A percentile compares a stretch with the other conserved stretches of the same genome.
Evolutionary conservation across 37 sponge, comb jelly and placozoan species (phyloP).

Genomic region (Mnemiopsis leidyi): DNA sequence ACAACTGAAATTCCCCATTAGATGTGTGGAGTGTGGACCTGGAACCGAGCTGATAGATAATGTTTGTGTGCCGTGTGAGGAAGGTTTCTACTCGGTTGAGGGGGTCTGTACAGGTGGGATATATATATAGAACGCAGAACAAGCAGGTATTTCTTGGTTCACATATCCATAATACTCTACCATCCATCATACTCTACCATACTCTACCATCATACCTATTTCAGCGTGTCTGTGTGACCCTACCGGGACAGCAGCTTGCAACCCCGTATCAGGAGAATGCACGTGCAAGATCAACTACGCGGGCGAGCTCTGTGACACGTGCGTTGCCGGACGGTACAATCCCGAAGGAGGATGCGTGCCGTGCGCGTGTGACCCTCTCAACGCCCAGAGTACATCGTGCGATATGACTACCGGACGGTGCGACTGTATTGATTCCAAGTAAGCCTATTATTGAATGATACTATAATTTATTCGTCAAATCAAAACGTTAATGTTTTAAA

Average conservation of each 20-base stretch:
- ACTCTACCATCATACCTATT: not conserved
- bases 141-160: too few species aligned
- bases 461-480: too few species aligned
- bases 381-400: not conserved
- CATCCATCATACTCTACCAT: too few species aligned
- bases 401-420: not conserved
- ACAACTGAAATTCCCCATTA: not conserved
- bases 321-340: not conserved
- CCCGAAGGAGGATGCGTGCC: not conserved
- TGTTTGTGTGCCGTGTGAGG: not conserved
- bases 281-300: not conserved
- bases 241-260: not conserved
- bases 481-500: too few species aligned
- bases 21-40: slow-evolving; percentile 2
- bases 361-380: slow-evolving; percentile 49
- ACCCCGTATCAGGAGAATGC: not conserved
- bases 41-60: not conserved
- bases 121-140: too few species aligned
- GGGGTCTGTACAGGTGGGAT: not conserved
- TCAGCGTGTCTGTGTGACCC: not conserved
- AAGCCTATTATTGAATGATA: too few species aligned
- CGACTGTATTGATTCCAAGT: not conserved
- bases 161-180: too few species aligned
- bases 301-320: not conserved
- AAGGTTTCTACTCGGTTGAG: not conserved